Conservation (phyloP, 1,140 invertebrate genomes). For the Aphis craccivora region DNA sequence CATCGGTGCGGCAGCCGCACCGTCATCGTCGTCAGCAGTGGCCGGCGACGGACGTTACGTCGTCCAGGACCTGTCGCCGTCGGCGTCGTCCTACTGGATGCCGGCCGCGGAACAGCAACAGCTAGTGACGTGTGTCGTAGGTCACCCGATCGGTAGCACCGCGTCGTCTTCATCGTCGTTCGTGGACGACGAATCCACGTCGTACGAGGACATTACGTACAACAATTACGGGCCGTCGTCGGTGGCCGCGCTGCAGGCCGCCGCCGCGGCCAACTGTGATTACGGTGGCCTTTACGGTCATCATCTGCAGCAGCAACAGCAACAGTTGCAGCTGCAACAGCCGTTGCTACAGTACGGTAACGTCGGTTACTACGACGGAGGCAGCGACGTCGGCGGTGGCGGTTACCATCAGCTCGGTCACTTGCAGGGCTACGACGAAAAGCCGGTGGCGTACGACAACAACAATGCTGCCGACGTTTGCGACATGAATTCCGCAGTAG, state of each 20-base stretch:
- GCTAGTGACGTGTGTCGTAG: conserved; percentile 23
- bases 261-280: not conserved
- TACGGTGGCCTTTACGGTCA: not conserved
- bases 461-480: conserved; percentile 37
- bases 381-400: too few relatives aligned
- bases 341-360: not conserved
- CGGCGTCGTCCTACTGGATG: conserved; percentile 32
- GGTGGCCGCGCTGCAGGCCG: not conserved
- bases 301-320: not conserved
- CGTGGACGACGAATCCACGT: conserved; percentile 44
- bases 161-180: conserved; percentile 49
- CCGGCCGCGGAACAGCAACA: conserved; percentile 18
- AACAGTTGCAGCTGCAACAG: not conserved
- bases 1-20: not conserved
- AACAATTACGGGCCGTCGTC: conserved; percentile 17
- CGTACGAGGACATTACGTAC: conserved; percentile 54
- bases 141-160: conserved; percentile 27
- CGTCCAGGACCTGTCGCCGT: not conserved
- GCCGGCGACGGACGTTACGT: not conserved
- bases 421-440: not conserved
- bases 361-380: conserved; percentile 24
- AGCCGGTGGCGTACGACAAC: conserved; percentile 41
- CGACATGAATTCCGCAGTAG: conserved; percentile 1
- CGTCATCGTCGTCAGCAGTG: too few relatives aligned
- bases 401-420: not conserved